Evolutionary conservation across 2,888 invertebrate genomes (phyloP), one percentile per base, ranked within the genome.

Genomic region (Acronicta psi): DNA sequence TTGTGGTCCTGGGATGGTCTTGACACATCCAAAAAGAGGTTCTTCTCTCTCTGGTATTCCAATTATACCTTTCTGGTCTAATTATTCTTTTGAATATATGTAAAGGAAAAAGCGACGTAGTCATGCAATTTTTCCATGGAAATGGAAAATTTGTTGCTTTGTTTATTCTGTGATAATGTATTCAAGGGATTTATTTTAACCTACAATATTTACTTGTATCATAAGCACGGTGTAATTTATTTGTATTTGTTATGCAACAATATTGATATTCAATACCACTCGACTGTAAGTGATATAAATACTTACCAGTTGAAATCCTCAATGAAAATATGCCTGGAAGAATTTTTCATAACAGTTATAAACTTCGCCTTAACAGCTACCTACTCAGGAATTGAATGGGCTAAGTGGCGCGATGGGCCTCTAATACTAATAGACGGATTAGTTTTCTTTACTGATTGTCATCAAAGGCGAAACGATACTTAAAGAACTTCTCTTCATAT

Each of bases 401-500:
- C 61, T 67, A 75, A 77, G 74, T 79, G 74, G 65, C 67, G 69
- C 71, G 76, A 81, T 81, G 82, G 77, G 68, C 69, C 68, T 73
- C 75, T 77, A 84, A 85, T 85, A 85, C 85, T 85, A 87, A 87
- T 87, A 77, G 80, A 69, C 68, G 79, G 85, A 87, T 87, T 84
- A 84, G 81, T 85, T 84, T 85, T 82, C 81, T 78, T 81, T 77
- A 80, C 80, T 77, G 84, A 85, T 85, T 79, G 80, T 83, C 75
- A 65, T 75, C 67, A 65, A 64, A 63, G 68, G 66, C 56, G 59
- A 69, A 66, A 70, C 50, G 62, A 42, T 66, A 59, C 66, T 51
- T 47, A 36, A 54, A 53, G 37, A 65, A 45, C 42, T 34, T 34
- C 34, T 14, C 37, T 49, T 47, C 51, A 40, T 42, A 40, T 18